Percentiles rank a stretch among this genome's conserved stretches.
Conservation (phyloP, 2,113 vertebrate species). For the Grus americana region DNA sequence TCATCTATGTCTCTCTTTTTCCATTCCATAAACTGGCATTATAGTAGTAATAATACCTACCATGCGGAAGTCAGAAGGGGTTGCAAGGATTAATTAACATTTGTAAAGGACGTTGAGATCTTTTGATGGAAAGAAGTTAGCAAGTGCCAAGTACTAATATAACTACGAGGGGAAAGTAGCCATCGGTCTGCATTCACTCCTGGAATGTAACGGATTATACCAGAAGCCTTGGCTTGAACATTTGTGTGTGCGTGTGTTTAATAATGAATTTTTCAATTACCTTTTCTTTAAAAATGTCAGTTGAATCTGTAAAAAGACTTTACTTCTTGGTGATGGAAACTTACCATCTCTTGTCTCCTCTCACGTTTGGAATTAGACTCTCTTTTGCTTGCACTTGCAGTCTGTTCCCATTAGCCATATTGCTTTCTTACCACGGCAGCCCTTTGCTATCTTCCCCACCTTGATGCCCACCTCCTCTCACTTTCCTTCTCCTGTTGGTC, state of each 20-base stretch:
- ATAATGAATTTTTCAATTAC: background rate
- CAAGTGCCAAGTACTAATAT: background rate
- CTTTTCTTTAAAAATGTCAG: background rate
- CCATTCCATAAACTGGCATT: background rate
- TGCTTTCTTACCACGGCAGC: fast-evolving
- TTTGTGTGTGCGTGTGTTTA: background rate
- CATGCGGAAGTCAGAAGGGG: background rate
- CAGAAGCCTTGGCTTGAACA: background rate
- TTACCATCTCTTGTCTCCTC: background rate
- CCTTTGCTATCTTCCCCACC: background rate
- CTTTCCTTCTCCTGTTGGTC: background rate
- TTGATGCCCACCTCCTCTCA: background rate
- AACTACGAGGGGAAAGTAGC: background rate
- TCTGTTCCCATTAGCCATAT: background rate
- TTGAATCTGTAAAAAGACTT: background rate
- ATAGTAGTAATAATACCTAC: background rate
- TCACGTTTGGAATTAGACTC: background rate
- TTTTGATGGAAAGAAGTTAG: background rate
- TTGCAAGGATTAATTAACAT: background rate
- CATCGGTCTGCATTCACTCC: background rate
- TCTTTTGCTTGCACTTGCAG: background rate
- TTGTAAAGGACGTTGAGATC: background rate
- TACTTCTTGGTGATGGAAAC: background rate
- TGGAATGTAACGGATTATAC: background rate
- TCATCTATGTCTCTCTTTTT: background rate